phyloP scores from a whole-genome alignment of 2,113 vertebrate genomes.

The Grantiella picta region DNA sequence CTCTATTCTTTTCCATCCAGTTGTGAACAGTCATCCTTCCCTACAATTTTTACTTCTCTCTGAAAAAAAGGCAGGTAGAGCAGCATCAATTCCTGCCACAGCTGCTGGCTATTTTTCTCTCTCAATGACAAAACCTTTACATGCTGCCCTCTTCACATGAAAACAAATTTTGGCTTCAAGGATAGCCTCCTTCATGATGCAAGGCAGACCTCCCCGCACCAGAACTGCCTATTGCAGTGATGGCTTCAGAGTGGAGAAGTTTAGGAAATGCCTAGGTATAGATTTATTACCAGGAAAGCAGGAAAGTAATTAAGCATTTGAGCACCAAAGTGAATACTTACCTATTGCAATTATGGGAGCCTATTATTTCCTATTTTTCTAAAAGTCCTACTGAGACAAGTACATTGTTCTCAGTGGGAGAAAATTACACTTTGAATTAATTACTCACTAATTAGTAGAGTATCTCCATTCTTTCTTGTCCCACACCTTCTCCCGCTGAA shows the following conservation, averaged over 20 bases:
- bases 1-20: neutral
- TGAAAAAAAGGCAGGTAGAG: neutral
- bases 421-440: slow-evolving; percentile 32
- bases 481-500: slow-evolving; percentile 29
- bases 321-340: neutral
- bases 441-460: slow-evolving; percentile 21
- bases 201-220: neutral
- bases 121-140: neutral
- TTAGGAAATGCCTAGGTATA: neutral
- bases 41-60: neutral
- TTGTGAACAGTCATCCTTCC: neutral
- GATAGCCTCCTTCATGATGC: neutral
- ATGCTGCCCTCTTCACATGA: neutral
- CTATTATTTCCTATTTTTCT: slow-evolving; percentile 33
- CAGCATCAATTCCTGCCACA: neutral
- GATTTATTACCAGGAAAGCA: neutral
- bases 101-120: neutral
- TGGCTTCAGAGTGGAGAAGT: neutral
- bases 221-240: neutral
- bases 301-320: slow-evolving; percentile 22
- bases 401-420: slow-evolving; percentile 19
- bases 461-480: slow-evolving; percentile 1
- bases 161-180: neutral
- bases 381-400: slow-evolving; percentile 28
- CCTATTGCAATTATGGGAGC: neutral